Evolutionary conservation across 2,113 vertebrate genomes (phyloP).

Genomic region (Mesitornis unicolor): DNA sequence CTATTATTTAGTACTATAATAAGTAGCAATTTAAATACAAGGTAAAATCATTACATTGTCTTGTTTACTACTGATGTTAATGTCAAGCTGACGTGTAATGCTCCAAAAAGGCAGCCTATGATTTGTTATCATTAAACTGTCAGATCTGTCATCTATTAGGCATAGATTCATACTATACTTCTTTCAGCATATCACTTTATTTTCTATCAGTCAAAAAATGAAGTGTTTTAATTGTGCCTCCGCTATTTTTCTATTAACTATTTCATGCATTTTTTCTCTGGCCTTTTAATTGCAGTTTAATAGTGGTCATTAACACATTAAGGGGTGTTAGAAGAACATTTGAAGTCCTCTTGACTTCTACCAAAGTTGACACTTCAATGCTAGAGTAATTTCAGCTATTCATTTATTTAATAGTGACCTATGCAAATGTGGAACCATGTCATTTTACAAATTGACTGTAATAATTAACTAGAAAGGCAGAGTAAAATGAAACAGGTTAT

Average conservation of each 20-base stretch:
- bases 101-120: conserved; percentile 82
- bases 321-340: conserved; percentile 88
- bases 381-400: conserved; percentile 89
- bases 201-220: conserved; percentile 81
- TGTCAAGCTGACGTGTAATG: conserved; percentile 74
- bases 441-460: conserved; percentile 90
- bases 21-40: conserved; percentile 84
- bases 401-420: conserved; percentile 93
- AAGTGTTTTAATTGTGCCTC: conserved; percentile 80
- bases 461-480: conserved; percentile 90
- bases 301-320: conserved; percentile 96
- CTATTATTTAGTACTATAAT: conserved; percentile 82
- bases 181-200: conserved; percentile 80
- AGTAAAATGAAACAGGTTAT: conserved; percentile 86
- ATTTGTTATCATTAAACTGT: conserved; percentile 91
- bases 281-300: conserved; percentile 93
- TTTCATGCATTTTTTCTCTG: conserved; percentile 85
- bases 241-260: conserved; percentile 87
- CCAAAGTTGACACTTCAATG: conserved; percentile 93
- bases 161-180: conserved; percentile 77
- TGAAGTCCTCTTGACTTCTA: conserved; percentile 90
- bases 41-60: conserved; percentile 80
- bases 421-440: conserved; percentile 90
- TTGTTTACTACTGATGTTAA: conserved; percentile 82
- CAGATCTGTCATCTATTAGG: conserved; percentile 79